A percentile compares a stretch with the other conserved stretches of the same genome.
These are phyloP conservation scores for Magallana angulata DNA, from an alignment of 1,140 invertebrate genomes.

Conservation along the genomic window DNA sequence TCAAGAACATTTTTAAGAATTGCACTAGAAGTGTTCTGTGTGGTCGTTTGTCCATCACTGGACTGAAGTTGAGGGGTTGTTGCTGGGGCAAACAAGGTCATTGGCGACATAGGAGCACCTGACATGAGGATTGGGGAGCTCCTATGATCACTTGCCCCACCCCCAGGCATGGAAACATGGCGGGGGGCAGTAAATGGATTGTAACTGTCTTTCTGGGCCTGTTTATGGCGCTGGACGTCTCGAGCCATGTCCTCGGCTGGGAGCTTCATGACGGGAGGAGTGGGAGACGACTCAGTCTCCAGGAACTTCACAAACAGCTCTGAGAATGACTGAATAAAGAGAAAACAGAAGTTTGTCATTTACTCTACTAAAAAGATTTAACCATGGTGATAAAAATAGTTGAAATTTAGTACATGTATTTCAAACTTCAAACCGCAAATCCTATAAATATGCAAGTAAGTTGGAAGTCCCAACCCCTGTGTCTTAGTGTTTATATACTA, in stretches of 20 bases:
- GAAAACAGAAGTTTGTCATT: neutral
- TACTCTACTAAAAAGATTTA: neutral
- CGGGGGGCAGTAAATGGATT: constrained; percentile 77
- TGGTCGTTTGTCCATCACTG: constrained; percentile 54
- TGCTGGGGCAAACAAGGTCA: constrained; percentile 52
- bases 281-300: constrained; percentile 90
- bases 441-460: too few species aligned
- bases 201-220: constrained; percentile 67
- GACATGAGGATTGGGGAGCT: constrained; percentile 63
- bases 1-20: constrained; percentile 81
- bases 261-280: constrained; percentile 82
- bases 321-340: constrained; percentile 84
- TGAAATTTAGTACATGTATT: too few species aligned
- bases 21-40: constrained; percentile 66
- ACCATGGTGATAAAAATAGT: neutral
- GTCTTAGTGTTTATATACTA: too few species aligned
- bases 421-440: too few species aligned
- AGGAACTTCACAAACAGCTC: constrained; percentile 94
- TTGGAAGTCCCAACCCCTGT: too few species aligned
- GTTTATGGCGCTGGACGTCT: constrained; percentile 71
- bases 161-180: constrained; percentile 70
- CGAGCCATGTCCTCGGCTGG: constrained; percentile 82
- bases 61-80: constrained; percentile 41
- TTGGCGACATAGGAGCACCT: constrained; percentile 57
- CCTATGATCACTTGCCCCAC: constrained; percentile 42